phyloP scores from a whole-genome alignment of 2,797 vertebrate genomes.

The Amblyopsis hoosieri region DNA sequence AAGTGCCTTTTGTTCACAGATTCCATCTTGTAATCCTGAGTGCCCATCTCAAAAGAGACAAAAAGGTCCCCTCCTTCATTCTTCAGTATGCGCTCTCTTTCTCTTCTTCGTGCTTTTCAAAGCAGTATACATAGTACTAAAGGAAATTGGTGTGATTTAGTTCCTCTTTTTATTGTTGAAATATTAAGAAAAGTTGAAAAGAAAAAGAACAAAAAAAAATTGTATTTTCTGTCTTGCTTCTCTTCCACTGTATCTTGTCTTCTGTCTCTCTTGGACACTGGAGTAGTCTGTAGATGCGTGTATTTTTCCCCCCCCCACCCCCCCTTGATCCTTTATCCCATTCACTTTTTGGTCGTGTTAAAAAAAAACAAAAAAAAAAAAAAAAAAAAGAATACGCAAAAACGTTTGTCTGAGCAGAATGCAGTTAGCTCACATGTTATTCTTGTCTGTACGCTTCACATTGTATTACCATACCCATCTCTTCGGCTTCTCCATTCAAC shows the following conservation, averaged over 20 bases:
- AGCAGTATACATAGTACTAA: constrained; percentile 85
- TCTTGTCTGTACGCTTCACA: constrained; percentile 75
- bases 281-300: constrained; percentile 82
- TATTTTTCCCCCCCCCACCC: constrained; percentile 51
- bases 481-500: constrained; percentile 85
- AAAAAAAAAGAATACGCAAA: constrained; percentile 66
- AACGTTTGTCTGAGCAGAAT: constrained; percentile 85
- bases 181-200: constrained; percentile 74
- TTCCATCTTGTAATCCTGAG: constrained; percentile 83
- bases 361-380: constrained; percentile 31
- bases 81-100: constrained; percentile 64
- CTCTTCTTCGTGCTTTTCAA: constrained; percentile 79
- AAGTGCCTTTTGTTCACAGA: constrained; percentile 87
- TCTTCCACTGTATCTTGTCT: constrained; percentile 82
- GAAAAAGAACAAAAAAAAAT: constrained; percentile 59
- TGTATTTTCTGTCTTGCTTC: constrained; percentile 72
- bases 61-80: constrained; percentile 72
- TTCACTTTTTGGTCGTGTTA: too few relatives aligned
- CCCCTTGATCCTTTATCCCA: constrained; percentile 21
- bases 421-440: constrained; percentile 87
- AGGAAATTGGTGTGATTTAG: constrained; percentile 91
- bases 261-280: constrained; percentile 85
- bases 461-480: constrained; percentile 76
- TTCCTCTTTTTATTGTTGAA: constrained; percentile 84
- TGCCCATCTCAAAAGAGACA: constrained; percentile 66